phyloP scores from a whole-genome alignment of 2,888 invertebrate species.

The Agriotes lineatus region DNA sequence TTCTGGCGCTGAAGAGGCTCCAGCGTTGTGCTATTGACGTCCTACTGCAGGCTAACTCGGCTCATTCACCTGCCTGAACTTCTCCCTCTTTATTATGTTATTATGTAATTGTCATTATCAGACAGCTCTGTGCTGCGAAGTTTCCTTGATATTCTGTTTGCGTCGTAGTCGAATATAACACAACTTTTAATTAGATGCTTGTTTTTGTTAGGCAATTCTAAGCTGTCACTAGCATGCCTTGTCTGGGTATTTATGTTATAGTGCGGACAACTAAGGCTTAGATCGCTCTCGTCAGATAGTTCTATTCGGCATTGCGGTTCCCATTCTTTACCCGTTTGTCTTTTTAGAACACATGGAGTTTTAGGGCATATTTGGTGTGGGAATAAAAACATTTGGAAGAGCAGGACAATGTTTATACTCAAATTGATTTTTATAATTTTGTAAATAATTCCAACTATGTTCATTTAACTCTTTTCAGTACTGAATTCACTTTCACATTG shows the following conservation, averaged over 20 bases:
- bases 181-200: slow-evolving; percentile 38
- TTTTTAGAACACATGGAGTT: too few species aligned
- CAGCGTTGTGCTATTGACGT: slow-evolving; percentile 25
- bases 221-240: slow-evolving; percentile 30
- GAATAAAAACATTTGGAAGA: too few species aligned
- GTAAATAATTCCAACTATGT: too few species aligned
- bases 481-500: too few species aligned
- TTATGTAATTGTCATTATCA: slow-evolving; percentile 37
- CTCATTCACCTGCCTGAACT: slow-evolving; percentile 26
- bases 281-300: not conserved
- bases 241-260: slow-evolving; percentile 28
- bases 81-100: slow-evolving; percentile 30
- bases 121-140: slow-evolving; percentile 28
- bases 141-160: slow-evolving; percentile 35
- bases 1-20: slow-evolving; percentile 11
- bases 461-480: too few species aligned
- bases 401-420: too few species aligned
- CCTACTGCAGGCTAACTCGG: slow-evolving; percentile 15
- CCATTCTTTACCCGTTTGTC: too few species aligned
- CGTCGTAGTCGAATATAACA: slow-evolving; percentile 29
- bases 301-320: too few species aligned
- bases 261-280: slow-evolving; percentile 14
- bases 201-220: slow-evolving; percentile 36
- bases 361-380: too few species aligned
- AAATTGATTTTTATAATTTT: too few species aligned